Conservation (phyloP, 2,113 vertebrate species). For the Argyrosomus japonicus region DNA sequence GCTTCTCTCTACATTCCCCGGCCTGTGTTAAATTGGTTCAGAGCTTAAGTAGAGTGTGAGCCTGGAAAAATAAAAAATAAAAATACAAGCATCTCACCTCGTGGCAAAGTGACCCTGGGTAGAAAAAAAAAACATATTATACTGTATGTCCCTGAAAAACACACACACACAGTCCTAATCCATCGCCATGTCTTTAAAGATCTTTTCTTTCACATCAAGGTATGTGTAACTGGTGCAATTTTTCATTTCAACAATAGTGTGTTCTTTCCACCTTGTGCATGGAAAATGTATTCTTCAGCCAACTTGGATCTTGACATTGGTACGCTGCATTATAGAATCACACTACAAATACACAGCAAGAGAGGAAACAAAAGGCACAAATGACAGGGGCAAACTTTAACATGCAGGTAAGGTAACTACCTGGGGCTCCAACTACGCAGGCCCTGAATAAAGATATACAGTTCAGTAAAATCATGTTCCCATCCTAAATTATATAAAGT, state of each 20-base stretch:
- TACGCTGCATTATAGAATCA: not conserved
- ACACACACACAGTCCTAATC: slow-evolving; percentile 22
- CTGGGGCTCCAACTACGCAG: not conserved
- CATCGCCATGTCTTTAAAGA: not conserved
- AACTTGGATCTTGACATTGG: not conserved
- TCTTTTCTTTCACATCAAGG: not conserved
- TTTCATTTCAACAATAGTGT: not conserved
- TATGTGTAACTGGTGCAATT: not conserved
- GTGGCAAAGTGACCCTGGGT: slow-evolving; percentile 74
- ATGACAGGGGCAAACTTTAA: not conserved
- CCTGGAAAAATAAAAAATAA: slow-evolving; percentile 43
- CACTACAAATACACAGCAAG: not conserved
- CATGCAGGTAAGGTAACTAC: not conserved
- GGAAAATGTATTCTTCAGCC: not conserved
- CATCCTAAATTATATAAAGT: not conserved
- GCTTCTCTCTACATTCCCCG: slow-evolving; percentile 62
- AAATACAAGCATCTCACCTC: slow-evolving; percentile 62
- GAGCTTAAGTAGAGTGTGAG: slow-evolving; percentile 71
- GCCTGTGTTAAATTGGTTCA: slow-evolving; percentile 77
- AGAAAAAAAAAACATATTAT: slow-evolving; percentile 1
- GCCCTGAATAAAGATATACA: not conserved
- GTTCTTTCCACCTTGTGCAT: not conserved
- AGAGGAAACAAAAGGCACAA: not conserved
- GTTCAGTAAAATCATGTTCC: not conserved
- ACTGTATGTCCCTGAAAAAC: slow-evolving; percentile 45